Conservation (phyloP, 64 coral and sea anemone species). For the Dendrophyllia cribrosa region DNA sequence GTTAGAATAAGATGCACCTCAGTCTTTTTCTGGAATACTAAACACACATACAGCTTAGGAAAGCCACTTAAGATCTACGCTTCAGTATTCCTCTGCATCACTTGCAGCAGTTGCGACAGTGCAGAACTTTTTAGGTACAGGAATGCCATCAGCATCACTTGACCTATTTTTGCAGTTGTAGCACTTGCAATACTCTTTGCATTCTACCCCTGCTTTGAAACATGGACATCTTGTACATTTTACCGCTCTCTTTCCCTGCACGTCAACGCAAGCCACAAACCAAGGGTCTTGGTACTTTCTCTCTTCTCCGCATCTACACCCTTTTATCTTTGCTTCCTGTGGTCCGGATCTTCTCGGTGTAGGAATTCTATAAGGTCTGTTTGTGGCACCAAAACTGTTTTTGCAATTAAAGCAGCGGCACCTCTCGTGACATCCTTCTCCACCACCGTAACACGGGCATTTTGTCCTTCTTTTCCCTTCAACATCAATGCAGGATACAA, state of each 20-base stretch:
- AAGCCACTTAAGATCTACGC: too few relatives aligned
- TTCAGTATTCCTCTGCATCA: neutral
- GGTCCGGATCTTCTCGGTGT: conserved; percentile 28
- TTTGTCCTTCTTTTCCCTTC: neutral
- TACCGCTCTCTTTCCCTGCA: neutral
- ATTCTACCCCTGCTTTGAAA: neutral
- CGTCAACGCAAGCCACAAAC: neutral
- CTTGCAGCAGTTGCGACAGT: neutral
- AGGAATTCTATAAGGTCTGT: conserved; percentile 28
- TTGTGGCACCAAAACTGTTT: conserved; percentile 2
- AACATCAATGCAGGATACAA: neutral
- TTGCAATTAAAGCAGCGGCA: neutral
- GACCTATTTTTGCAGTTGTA: neutral
- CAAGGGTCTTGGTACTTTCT: neutral
- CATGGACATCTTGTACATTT: neutral
- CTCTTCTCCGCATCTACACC: conserved; percentile 22
- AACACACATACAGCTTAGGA: too few relatives aligned
- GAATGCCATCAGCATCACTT: neutral
- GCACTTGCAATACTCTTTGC: neutral
- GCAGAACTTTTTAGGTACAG: neutral
- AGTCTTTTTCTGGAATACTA: too few relatives aligned
- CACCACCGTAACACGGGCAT: neutral
- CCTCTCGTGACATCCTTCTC: neutral
- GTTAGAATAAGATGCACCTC: too few relatives aligned
- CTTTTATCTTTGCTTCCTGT: neutral